Base-by-base conservation (phyloP, 2,888 invertebrate genomes). In the Catocala sponsa region DNA sequence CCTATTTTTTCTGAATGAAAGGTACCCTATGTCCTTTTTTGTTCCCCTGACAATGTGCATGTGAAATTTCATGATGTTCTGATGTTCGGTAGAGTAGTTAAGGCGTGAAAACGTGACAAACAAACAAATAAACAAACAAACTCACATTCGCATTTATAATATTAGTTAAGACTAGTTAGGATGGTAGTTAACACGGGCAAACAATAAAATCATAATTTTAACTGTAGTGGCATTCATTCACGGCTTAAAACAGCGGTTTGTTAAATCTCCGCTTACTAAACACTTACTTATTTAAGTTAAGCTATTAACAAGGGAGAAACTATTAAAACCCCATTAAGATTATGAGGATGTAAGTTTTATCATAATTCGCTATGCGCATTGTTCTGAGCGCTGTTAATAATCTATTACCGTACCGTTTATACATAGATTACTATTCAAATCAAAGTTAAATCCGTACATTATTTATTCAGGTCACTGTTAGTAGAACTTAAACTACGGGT, bases 391-490 rank as follows among this genome's bases (percentile, higher is more conserved):
- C 57, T 51, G 49, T 48, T 58, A 50, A 44, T 69, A 74, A 66
- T 72, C 43, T 56, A 70, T 60, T 63, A 55, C 1, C 25, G 25
- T 25, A 25, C 25, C 4, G 25, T 25, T 25, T 42, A 11, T 42
- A 61, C 52, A 51, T 54, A n/a, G n/a, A n/a, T n/a, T n/a, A 47
- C 47, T 25, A 47, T 62, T 72, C 13, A 51, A 61, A 69, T 72
- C 59, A 59, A 75, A 74, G 63, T 70, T 55, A 63, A 66, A 25
- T 25, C 25, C 25, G 25, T 25, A 25, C 25, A 72, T 70, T 64
- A 70, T 66, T 68, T 76, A 71, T 71, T 64, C 63, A 71, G 59
- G 56, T 46, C 44, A 42, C 46, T 59, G 59, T 68, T 61, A 57
- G 52, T 59, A 25, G 25, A 25, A 25, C 25, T 25, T 25, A 25